Percentiles rank a stretch among this genome's conserved stretches.
These are phyloP conservation scores for Mythimna pallens DNA, from an alignment of 2,888 invertebrate genomes.

Conservation along the genomic window DNA sequence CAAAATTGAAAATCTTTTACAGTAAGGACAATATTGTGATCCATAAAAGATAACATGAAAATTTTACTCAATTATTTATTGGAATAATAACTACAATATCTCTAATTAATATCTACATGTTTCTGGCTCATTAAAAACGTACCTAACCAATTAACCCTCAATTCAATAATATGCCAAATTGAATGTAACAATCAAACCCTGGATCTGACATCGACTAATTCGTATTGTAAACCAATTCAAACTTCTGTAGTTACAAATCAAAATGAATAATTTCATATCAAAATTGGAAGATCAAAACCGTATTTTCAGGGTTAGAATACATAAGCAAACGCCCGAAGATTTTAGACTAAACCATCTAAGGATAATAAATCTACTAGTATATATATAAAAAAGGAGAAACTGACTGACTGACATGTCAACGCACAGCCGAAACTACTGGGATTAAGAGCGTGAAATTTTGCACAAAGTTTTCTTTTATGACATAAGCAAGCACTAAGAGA, in stretches of 20 bases:
- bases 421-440: no score
- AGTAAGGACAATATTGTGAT: no score
- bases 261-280: conserved; percentile 11
- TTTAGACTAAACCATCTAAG: background rate
- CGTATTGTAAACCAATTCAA: conserved; percentile 24
- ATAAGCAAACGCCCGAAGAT: background rate
- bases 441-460: no score
- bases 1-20: no score
- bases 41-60: no score
- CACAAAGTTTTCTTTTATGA: no score
- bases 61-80: no score
- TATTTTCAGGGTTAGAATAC: conserved; percentile 1
- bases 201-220: conserved; percentile 17
- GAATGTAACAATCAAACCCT: background rate
- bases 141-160: background rate
- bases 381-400: no score
- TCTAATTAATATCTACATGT: background rate
- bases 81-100: background rate
- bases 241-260: conserved; percentile 16
- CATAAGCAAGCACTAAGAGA: no score
- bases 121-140: background rate
- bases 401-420: no score
- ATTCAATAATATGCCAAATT: conserved; percentile 8
- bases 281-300: background rate
- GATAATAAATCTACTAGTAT: no score